A percentile compares a stretch with the other conserved stretches of the same genome.
phyloP scores from a whole-genome alignment of 2,888 invertebrate genomes.

The Herminia tarsipennalis region DNA sequence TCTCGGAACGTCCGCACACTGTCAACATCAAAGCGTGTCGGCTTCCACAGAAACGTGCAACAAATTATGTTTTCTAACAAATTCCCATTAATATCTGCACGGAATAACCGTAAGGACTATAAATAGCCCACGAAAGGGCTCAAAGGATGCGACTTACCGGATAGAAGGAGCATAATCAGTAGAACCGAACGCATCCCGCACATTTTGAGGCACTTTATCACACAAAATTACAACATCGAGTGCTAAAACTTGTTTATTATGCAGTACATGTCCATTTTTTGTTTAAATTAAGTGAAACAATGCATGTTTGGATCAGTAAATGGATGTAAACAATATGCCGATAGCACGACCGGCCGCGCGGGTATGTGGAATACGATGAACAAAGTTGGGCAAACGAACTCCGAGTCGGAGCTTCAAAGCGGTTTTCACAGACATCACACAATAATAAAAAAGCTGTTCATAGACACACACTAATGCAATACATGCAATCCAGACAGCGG shows the following conservation, averaged over 20 bases:
- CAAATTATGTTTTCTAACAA: conserved; percentile 58
- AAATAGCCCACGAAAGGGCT: conserved; percentile 70
- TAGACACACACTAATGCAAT: conserved; percentile 48
- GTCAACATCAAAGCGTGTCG: conserved; percentile 53
- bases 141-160: conserved; percentile 78
- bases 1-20: conserved; percentile 43
- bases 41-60: conserved; percentile 46
- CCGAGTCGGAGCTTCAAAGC: conserved; percentile 55
- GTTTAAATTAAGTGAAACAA: conserved; percentile 53
- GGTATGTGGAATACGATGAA: conserved; percentile 51
- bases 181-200: conserved; percentile 63
- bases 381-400: conserved; percentile 45
- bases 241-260: conserved; percentile 34
- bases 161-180: conserved; percentile 66
- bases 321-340: conserved; percentile 51
- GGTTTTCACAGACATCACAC: conserved; percentile 68
- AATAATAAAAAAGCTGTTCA: conserved; percentile 41
- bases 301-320: conserved; percentile 51
- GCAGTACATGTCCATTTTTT: conserved; percentile 51
- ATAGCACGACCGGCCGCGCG: conserved; percentile 44
- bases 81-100: conserved; percentile 73
- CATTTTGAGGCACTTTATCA: conserved; percentile 69
- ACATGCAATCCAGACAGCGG: conserved; percentile 63
- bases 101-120: conserved; percentile 72
- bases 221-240: conserved; percentile 49